These are phyloP conservation scores for Mareca penelope DNA, from an alignment of 2,797 vertebrate genomes.

Conservation along the genomic window DNA sequence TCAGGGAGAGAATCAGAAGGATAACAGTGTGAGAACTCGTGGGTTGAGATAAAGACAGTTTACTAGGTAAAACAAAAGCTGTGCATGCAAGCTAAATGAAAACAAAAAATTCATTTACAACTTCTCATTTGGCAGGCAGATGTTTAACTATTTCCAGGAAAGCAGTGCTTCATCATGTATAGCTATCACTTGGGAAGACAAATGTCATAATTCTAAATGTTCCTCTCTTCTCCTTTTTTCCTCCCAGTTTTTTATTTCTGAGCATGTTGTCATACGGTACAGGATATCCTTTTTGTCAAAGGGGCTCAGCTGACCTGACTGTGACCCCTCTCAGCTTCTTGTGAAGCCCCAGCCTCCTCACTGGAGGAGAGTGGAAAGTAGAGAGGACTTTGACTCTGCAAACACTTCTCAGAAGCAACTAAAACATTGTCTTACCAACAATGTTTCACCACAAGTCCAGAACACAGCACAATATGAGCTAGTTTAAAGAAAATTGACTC, in stretches of 20 bases:
- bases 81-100: neutral
- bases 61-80: neutral
- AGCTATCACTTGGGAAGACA: neutral
- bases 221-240: neutral
- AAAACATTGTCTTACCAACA: too few relatives aligned
- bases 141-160: neutral
- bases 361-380: neutral
- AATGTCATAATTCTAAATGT: neutral
- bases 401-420: neutral
- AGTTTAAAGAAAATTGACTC: neutral
- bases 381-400: neutral
- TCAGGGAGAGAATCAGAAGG: neutral
- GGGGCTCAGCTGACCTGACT: neutral
- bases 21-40: neutral
- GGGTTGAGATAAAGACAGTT: neutral
- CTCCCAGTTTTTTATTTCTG: neutral
- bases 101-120: neutral
- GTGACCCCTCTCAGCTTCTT: neutral
- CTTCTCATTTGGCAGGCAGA: neutral
- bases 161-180: neutral
- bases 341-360: neutral
- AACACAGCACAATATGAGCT: neutral
- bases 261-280: too few relatives aligned
- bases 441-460: neutral
- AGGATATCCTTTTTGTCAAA: neutral